Conservation (phyloP, 1,140 invertebrate genomes). For the Euura saliciscinereae region DNA sequence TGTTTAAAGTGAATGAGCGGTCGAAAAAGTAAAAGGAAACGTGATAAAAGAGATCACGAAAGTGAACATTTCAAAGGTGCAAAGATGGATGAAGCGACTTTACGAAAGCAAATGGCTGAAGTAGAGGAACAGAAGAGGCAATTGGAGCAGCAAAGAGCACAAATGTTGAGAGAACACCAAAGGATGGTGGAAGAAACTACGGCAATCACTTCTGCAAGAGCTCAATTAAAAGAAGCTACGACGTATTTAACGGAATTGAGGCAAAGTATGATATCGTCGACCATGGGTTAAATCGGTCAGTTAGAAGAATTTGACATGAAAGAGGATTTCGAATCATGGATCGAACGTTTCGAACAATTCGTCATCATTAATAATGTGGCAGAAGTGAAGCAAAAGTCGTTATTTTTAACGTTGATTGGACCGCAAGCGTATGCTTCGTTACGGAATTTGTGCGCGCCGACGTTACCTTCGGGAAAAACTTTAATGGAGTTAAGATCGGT, state of each 20-base stretch:
- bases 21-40: no score
- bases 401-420: slow-evolving; percentile 40
- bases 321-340: slow-evolving; percentile 24
- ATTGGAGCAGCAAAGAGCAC: background rate
- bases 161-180: background rate
- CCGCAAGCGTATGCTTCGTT: slow-evolving; percentile 37
- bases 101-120: background rate
- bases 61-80: background rate
- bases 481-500: slow-evolving; percentile 4
- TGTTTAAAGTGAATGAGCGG: no score
- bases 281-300: no score
- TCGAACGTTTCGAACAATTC: slow-evolving; percentile 35
- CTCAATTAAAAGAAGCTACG: no score
- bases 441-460: slow-evolving; percentile 22
- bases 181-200: background rate
- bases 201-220: background rate
- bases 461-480: background rate
- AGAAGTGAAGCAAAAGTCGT: slow-evolving; percentile 26
- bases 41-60: no score
- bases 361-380: slow-evolving; percentile 34
- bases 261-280: no score
- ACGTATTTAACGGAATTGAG: no score
- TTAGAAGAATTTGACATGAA: slow-evolving; percentile 4
- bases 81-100: background rate
- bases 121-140: background rate